A percentile compares a stretch with the other conserved stretches of the same genome.
Conservation (phyloP, 2,888 invertebrate species). For the Orthonevra nobilis region DNA sequence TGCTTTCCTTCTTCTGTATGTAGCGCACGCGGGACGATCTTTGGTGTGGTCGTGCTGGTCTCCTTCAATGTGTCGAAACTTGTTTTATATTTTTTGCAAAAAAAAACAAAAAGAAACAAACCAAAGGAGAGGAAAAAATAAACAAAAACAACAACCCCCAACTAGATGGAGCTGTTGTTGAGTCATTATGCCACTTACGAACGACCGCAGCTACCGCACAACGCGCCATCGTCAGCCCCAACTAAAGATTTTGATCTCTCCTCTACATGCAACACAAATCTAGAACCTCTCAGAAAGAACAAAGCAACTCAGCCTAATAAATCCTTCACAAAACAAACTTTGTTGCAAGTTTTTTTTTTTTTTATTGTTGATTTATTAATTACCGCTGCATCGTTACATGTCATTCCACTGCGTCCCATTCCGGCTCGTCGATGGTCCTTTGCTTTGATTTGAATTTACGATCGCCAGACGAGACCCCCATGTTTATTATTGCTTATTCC, state of each 20-base stretch:
- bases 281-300: constrained; percentile 17
- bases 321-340: constrained; percentile 55
- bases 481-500: no score
- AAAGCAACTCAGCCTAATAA: constrained; percentile 32
- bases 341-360: constrained; percentile 62
- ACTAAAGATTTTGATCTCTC: constrained; percentile 54
- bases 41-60: constrained; percentile 57
- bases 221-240: constrained; percentile 53
- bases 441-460: constrained; percentile 26
- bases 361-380: constrained; percentile 70
- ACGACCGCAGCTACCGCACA: constrained; percentile 68
- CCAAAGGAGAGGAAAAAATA: constrained; percentile 19
- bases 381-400: constrained; percentile 46
- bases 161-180: constrained; percentile 68
- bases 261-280: constrained; percentile 27
- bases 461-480: constrained; percentile 18
- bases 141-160: constrained; percentile 28
- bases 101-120: constrained; percentile 13
- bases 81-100: constrained; percentile 24
- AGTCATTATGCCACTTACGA: constrained; percentile 61
- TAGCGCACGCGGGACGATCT: constrained; percentile 47
- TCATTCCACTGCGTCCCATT: not conserved
- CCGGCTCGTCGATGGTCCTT: not conserved
- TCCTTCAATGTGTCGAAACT: constrained; percentile 15
- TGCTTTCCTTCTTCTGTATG: constrained; percentile 52